Percentiles rank a stretch among this genome's conserved stretches.
Evolutionary conservation across 2,888 invertebrate species (phyloP).

Genomic region (Pollenia amentaria): DNA sequence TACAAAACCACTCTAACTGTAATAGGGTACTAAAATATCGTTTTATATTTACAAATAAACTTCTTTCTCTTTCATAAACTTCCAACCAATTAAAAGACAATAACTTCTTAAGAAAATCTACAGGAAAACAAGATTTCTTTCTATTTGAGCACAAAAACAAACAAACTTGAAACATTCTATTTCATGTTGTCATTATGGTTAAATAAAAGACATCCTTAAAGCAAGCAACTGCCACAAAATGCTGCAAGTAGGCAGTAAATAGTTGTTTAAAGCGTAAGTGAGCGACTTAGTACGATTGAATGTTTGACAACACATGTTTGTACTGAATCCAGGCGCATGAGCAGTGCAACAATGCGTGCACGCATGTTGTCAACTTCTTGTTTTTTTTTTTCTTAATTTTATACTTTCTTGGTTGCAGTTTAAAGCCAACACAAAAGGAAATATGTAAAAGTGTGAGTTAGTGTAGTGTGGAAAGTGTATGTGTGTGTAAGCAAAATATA

Average conservation of each 20-base stretch:
- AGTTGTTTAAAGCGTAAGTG: conserved; percentile 51
- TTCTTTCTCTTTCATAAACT: conserved; percentile 11
- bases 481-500: conserved; percentile 23
- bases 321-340: conserved; percentile 15
- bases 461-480: background rate
- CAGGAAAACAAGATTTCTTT: conserved; percentile 39
- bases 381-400: background rate
- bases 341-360: conserved; percentile 58
- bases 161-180: conserved; percentile 37
- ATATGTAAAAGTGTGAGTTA: background rate
- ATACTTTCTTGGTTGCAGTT: background rate
- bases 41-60: background rate
- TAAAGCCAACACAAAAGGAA: conserved; percentile 9
- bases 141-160: conserved; percentile 23
- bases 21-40: conserved; percentile 33
- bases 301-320: conserved; percentile 23
- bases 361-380: conserved; percentile 66
- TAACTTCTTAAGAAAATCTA: conserved; percentile 63
- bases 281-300: conserved; percentile 12
- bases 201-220: conserved; percentile 29
- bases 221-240: conserved; percentile 37
- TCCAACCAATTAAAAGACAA: conserved; percentile 60
- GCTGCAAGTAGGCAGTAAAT: conserved; percentile 48
- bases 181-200: conserved; percentile 23
- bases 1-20: background rate